Evolutionary conservation across 2,113 vertebrate species (phyloP).

Genomic region (Ascaphus truei): DNA sequence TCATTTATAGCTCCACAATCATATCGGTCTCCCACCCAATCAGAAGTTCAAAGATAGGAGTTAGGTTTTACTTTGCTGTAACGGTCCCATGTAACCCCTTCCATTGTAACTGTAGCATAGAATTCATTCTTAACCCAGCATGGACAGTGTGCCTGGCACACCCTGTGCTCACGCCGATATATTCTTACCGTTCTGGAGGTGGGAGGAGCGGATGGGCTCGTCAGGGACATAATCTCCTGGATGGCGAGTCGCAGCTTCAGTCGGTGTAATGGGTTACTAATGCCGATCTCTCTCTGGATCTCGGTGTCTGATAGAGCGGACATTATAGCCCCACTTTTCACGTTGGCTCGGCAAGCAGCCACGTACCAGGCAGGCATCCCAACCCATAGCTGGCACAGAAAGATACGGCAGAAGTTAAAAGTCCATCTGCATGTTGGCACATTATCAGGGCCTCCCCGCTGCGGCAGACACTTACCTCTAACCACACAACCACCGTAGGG

Average conservation of each 20-base stretch:
- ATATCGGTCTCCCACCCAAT: too few relatives aligned
- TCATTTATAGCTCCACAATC: too few relatives aligned
- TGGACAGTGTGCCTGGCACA: not conserved
- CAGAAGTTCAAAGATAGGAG: too few relatives aligned
- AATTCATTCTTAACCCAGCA: too few relatives aligned
- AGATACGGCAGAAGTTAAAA: not conserved
- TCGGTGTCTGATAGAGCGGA: conserved; percentile 94
- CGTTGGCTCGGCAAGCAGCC: conserved; percentile 92
- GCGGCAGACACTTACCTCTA: conserved; percentile 74
- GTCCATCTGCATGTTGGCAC: not conserved
- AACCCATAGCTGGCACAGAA: conserved; percentile 83
- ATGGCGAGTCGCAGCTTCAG: conserved; percentile 93
- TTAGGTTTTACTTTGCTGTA: too few relatives aligned
- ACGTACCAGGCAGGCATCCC: conserved; percentile 99
- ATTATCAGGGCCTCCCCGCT: not conserved
- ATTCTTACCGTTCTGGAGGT: conserved; percentile 90
- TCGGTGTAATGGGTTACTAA: conserved; percentile 92
- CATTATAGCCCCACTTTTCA: conserved; percentile 97
- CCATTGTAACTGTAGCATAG: too few relatives aligned
- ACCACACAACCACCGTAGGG: conserved; percentile 92
- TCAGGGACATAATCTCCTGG: conserved; percentile 97
- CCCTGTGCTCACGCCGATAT: not conserved
- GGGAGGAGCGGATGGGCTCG: conserved; percentile 90
- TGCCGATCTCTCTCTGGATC: conserved; percentile 95
- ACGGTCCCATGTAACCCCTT: too few relatives aligned